A percentile compares a stretch with the other conserved stretches of the same genome.
phyloP scores from a whole-genome alignment of 2,888 invertebrate genomes.

The Drosophila rellima region DNA sequence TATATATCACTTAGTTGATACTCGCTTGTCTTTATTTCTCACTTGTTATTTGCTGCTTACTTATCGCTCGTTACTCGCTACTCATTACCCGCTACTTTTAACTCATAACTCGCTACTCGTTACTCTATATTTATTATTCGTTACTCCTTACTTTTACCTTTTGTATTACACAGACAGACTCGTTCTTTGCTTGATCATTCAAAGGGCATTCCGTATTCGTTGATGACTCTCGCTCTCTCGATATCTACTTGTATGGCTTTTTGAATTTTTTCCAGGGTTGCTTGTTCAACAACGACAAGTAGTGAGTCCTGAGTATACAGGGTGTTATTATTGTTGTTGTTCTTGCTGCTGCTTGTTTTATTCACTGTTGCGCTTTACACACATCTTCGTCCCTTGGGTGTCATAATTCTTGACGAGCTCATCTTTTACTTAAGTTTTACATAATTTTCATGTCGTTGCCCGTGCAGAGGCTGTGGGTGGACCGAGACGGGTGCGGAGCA shows the following conservation, averaged over 20 bases:
- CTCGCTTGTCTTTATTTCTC: background rate
- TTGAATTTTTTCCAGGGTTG: constrained; percentile 48
- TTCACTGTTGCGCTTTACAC: constrained; percentile 69
- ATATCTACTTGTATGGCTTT: constrained; percentile 26
- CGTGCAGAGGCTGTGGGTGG: constrained; percentile 35
- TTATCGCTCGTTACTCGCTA: background rate
- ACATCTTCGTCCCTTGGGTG: constrained; percentile 84
- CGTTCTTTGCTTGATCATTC: background rate
- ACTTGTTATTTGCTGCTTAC: background rate
- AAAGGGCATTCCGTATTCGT: constrained; percentile 31
- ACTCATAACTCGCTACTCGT: background rate
- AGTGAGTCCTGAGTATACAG: constrained; percentile 26
- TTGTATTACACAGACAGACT: background rate
- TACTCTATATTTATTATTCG: constrained; percentile 1
- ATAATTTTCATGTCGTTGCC: constrained; percentile 84
- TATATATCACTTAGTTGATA: background rate
- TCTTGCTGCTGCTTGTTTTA: constrained; percentile 42
- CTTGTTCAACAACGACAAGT: constrained; percentile 28
- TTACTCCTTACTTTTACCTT: background rate
- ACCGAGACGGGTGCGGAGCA: constrained; percentile 1
- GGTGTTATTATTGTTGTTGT: constrained; percentile 35
- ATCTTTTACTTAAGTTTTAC: constrained; percentile 86
- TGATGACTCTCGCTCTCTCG: background rate
- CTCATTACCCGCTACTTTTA: background rate
- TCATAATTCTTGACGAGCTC: constrained; percentile 86